Percentiles rank a stretch among this genome's conserved stretches.
Conservation (phyloP, 2,888 invertebrate species). For the Drosophila emarginata region DNA sequence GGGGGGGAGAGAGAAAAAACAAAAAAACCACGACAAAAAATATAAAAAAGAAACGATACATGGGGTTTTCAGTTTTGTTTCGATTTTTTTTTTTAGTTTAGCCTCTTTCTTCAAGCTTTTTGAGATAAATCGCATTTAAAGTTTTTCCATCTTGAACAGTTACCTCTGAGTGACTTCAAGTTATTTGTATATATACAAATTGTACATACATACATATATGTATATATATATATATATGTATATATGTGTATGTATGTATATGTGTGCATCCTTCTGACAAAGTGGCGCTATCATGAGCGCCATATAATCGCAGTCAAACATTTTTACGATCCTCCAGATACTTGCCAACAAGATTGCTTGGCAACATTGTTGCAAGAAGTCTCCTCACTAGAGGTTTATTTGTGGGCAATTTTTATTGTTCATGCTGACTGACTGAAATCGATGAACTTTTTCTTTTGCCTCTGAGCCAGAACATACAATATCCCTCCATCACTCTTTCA, state of each 20-base stretch:
- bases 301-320: constrained; percentile 79
- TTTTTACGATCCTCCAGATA: constrained; percentile 68
- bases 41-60: too few relatives aligned
- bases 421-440: constrained; percentile 72
- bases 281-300: constrained; percentile 79
- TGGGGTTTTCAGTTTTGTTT: not conserved
- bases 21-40: not conserved
- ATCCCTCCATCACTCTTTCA: not conserved
- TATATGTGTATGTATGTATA: not conserved
- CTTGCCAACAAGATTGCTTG: constrained; percentile 50
- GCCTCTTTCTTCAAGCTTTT: constrained; percentile 5
- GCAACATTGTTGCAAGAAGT: constrained; percentile 51
- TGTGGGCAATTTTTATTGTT: constrained; percentile 70
- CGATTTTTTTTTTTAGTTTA: not conserved
- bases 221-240: constrained; percentile 6
- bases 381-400: constrained; percentile 32
- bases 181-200: constrained; percentile 9
- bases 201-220: too few relatives aligned
- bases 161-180: not conserved
- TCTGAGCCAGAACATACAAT: not conserved
- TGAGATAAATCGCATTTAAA: constrained; percentile 31
- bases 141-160: constrained; percentile 1
- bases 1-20: not conserved
- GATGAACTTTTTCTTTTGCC: constrained; percentile 51
- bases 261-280: constrained; percentile 45